Base-by-base conservation (phyloP, 2,797 vertebrate species). In the Euthynnus affinis region DNA sequence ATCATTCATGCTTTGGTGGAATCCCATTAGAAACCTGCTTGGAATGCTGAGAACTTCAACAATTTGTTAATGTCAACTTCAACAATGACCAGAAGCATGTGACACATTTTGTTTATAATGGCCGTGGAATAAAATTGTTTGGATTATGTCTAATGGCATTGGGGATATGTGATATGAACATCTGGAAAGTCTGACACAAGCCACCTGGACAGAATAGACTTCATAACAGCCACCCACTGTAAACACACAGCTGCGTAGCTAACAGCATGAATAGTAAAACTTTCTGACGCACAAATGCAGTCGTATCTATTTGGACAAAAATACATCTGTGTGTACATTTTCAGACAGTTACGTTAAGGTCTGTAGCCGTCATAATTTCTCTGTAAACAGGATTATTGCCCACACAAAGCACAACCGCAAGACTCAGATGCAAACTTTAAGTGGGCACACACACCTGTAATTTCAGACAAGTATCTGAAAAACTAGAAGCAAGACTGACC, bases 171-270 rank as follows among this genome's bases (percentile, higher is more conserved):
- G 74, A 84, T 73, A 56, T 15, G 51, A 75, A 85, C 9, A 12
- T 72, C 69, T 86, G 89, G 89, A 90, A 90, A 91, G 71, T 91
- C 56, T 90, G 87, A 89, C 82, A 86, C 68, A 76, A 74, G 82
- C 42, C 77, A 2, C 37, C 10, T 51, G 40, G 52, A 84, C 71
- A 71, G 58, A 71, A 78, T 76, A 72, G 52, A 48, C 74, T 76
- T 74, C 78, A 77, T 67, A 76, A 85, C 76, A 88, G 61, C 75
- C 69, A 15, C 74, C 74, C 76, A 74, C 59, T 71, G 62, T 72
- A 76, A 82, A 85, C 85, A 87, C 57, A 25, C 53, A 0, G 72
- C 57, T 61, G 60, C 15, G 20, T 29, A 20, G 68, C 25, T 75
- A 44, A 59, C 10, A 27, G 60, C 64, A 29, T 0, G 9, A 71